phyloP scores from a whole-genome alignment of 2,113 vertebrate species.

The Pterocles orientalis region DNA sequence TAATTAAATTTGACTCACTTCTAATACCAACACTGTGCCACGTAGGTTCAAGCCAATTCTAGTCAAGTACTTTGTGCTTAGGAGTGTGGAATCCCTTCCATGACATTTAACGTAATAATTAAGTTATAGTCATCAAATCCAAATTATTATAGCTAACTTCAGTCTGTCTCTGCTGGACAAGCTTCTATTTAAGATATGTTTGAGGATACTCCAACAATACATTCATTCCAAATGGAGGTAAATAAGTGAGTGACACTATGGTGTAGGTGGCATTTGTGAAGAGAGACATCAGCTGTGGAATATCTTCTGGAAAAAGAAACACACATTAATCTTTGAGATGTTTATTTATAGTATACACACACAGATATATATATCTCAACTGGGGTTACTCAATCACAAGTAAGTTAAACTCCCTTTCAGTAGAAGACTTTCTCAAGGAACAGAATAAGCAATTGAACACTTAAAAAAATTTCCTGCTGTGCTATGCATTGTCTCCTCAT shows the following conservation, averaged over 20 bases:
- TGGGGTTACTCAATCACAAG: not conserved
- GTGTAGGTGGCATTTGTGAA: conserved; percentile 43
- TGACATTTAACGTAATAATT: not conserved
- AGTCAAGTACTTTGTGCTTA: not conserved
- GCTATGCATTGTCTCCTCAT: not conserved
- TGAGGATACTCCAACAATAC: not conserved
- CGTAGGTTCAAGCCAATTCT: not conserved
- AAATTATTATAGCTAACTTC: not conserved
- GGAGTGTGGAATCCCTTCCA: not conserved
- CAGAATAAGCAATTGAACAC: not conserved
- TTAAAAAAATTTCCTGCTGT: not conserved
- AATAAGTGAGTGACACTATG: conserved; percentile 42
- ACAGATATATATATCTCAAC: not conserved
- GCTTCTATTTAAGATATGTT: not conserved
- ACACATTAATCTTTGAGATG: not conserved
- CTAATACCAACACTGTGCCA: not conserved
- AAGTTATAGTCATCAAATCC: not conserved
- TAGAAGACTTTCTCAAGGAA: conserved; percentile 2
- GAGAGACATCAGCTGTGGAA: conserved; percentile 27
- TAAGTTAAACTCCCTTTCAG: not conserved
- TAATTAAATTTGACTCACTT: not conserved
- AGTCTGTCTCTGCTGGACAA: not conserved
- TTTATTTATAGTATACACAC: conserved; percentile 26
- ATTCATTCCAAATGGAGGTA: conserved; percentile 31
- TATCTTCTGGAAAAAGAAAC: conserved; percentile 36